A percentile compares a stretch with the other conserved stretches of the same genome.
phyloP scores from a whole-genome alignment of 1,140 invertebrate species.

The Pteromalus puparum region DNA sequence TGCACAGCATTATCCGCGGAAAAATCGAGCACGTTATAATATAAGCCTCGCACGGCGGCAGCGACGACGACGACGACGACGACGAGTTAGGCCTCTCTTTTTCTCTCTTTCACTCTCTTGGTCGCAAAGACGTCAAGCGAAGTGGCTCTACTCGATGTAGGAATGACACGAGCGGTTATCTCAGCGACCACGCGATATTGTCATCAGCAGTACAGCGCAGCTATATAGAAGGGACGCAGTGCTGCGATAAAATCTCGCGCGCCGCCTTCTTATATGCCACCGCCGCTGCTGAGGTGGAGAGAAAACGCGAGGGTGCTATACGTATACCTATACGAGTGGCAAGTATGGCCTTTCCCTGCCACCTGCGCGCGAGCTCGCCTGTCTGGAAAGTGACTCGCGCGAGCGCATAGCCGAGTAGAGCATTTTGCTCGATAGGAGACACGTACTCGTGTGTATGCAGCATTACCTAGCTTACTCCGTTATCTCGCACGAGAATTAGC shows the following conservation, averaged over 20 bases:
- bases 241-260: conserved; percentile 70
- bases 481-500: conserved; percentile 76
- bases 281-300: neutral
- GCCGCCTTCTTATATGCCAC: neutral
- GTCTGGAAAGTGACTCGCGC: conserved; percentile 65
- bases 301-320: conserved; percentile 16
- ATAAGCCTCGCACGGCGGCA: neutral
- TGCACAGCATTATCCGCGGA: conserved; percentile 38
- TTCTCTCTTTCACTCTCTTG: neutral
- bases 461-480: conserved; percentile 53
- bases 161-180: conserved; percentile 76
- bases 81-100: neutral
- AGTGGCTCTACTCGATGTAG: conserved; percentile 69
- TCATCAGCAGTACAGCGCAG: conserved; percentile 64
- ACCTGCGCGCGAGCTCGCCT: neutral
- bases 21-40: conserved; percentile 49
- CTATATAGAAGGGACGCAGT: conserved; percentile 9
- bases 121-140: conserved; percentile 53
- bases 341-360: conserved; percentile 70
- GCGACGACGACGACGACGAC: too few relatives aligned
- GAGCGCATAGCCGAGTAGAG: conserved; percentile 55
- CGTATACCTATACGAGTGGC: neutral
- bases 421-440: conserved; percentile 68
- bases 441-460: conserved; percentile 33
- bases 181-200: conserved; percentile 74